These are phyloP conservation scores for Balearica regulorum DNA, from an alignment of 2,797 vertebrate genomes.

Conservation along the genomic window DNA sequence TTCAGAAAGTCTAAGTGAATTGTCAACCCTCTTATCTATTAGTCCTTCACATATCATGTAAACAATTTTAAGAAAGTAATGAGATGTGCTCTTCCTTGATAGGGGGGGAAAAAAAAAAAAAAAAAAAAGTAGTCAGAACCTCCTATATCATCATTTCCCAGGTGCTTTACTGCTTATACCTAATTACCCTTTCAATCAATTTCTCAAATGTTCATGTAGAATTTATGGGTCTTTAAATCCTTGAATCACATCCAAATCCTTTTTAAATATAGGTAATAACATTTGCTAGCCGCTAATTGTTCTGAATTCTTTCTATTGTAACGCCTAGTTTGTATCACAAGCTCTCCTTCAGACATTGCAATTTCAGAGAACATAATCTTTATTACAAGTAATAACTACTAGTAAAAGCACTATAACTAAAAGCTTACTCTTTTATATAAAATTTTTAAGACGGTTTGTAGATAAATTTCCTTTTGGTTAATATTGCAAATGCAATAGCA, in stretches of 20 bases:
- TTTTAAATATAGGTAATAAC: conserved; percentile 17
- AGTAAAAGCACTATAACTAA: background rate
- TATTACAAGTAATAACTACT: background rate
- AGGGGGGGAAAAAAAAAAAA: background rate
- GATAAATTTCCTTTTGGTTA: background rate
- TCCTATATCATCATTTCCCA: background rate
- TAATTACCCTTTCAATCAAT: conserved; percentile 45
- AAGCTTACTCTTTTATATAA: background rate
- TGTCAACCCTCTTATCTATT: background rate
- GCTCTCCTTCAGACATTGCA: background rate
- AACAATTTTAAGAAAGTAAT: background rate
- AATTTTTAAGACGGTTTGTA: background rate
- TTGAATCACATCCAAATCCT: conserved; percentile 19
- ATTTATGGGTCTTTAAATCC: conserved; percentile 26
- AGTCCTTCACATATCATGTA: background rate
- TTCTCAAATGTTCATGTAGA: conserved; percentile 11
- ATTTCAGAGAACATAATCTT: background rate
- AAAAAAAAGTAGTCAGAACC: background rate
- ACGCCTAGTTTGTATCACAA: background rate
- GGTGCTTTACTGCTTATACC: conserved; percentile 6
- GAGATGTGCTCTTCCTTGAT: background rate
- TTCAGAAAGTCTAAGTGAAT: background rate
- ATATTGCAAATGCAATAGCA: background rate
- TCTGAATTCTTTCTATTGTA: background rate
- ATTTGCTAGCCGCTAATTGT: conserved; percentile 12